phyloP scores from a whole-genome alignment of 2,888 invertebrate genomes.

The Epistrophella euchroma region DNA sequence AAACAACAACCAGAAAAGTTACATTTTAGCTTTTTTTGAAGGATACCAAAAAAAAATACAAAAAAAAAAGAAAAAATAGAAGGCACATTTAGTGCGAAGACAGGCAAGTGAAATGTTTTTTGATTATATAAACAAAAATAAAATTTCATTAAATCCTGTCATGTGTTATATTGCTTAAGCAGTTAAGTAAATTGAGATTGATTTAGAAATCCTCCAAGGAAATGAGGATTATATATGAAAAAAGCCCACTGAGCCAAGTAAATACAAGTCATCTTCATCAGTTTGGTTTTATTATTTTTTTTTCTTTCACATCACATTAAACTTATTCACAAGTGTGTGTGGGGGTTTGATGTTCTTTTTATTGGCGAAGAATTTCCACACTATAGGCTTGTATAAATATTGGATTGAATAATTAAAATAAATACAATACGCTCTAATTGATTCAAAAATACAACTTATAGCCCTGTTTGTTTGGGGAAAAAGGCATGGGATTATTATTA shows the following conservation, averaged over 20 bases:
- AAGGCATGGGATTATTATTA: too few species aligned
- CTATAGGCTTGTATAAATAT: background rate
- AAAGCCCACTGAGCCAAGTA: constrained; percentile 1
- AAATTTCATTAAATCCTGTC: constrained; percentile 56
- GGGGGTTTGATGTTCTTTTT: background rate
- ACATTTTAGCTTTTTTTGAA: constrained; percentile 28
- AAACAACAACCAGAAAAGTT: background rate
- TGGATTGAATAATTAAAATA: constrained; percentile 2
- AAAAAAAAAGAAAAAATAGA: background rate
- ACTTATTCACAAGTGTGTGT: constrained; percentile 12
- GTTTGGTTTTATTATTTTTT: constrained; percentile 7
- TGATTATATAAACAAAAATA: constrained; percentile 32
- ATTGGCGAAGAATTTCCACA: background rate
- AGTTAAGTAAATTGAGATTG: constrained; percentile 54
- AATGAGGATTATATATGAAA: background rate
- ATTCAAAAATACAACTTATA: too few species aligned
- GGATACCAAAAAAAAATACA: background rate
- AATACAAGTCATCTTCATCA: constrained; percentile 27
- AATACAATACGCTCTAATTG: background rate
- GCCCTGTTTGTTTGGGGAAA: too few species aligned
- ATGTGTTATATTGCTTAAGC: constrained; percentile 52
- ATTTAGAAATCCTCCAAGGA: constrained; percentile 28
- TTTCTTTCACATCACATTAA: background rate
- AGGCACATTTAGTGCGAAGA: constrained; percentile 16
- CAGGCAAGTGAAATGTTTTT: constrained; percentile 58